Base-by-base conservation (phyloP, 2,888 invertebrate species). In the Euzophera pinguis region DNA sequence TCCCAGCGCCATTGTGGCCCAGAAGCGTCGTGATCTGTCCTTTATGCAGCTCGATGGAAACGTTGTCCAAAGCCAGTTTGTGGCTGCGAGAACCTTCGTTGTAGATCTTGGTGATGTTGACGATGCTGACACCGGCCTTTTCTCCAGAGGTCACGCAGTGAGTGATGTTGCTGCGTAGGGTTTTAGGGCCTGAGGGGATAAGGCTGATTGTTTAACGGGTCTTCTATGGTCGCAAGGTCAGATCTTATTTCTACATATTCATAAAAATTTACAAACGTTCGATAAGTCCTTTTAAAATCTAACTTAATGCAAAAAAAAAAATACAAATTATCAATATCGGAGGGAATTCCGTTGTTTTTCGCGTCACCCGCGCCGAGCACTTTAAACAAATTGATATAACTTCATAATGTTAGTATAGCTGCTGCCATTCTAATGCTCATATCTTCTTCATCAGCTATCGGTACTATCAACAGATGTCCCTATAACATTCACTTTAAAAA, bases 1-100 rank as follows among this genome's bases (percentile, higher is more conserved):
- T 98, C 8, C 98, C 98, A 0, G 98, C 97, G 0, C 98, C 97
- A 65, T 98, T 98, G 62, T 97, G 94, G 0, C 97, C 97, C 16
- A 98, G 84, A 58, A 98, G 91, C 10, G 96, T 94, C 0, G 97
- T 97, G 45, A 98, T 95, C 77, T 97, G 96, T 34, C 94, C 94
- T 70, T 95, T 93, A 54, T 94, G 94, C 61, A 98, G 94, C 60
- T 96, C 95, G 8, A 98, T 75, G 13, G 92, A 94, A 10, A 98
- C 92, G 62, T 94, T 92, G 58, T 93, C 92, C 0, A 98, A 91
- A 0, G 97, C 97, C 12, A 92, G 77, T 57, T 92, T 92, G 61
- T 84, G 62, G 0, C 67, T 54, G 0, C 77, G 53, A 0, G 71
- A 60, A 0, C 71, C 61, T 39, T 62, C 62, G 0, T 90, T 80